These are phyloP conservation scores for Eupsilia transversa DNA, from an alignment of 2,888 invertebrate species.

Conservation along the genomic window DNA sequence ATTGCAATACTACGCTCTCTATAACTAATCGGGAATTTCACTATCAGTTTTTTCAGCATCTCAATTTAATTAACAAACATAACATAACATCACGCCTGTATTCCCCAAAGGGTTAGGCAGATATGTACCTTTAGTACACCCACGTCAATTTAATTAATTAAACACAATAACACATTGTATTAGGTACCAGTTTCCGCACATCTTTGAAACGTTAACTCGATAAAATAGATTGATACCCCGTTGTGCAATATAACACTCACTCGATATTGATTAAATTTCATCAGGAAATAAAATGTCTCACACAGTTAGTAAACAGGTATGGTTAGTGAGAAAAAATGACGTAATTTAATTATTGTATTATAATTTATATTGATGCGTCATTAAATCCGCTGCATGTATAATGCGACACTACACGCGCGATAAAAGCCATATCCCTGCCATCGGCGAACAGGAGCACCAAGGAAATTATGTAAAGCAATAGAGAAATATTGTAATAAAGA, in stretches of 20 bases:
- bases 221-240: constrained; percentile 26
- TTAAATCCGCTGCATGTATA: constrained; percentile 70
- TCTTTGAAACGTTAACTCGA: constrained; percentile 18
- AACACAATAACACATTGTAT: background rate
- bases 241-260: constrained; percentile 41
- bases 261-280: constrained; percentile 59
- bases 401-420: constrained; percentile 64
- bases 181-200: background rate
- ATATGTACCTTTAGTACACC: too few relatives aligned
- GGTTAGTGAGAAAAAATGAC: constrained; percentile 56
- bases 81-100: too few relatives aligned
- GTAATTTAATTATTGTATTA: constrained; percentile 81
- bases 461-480: constrained; percentile 9
- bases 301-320: constrained; percentile 37
- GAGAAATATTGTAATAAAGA: constrained; percentile 16
- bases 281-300: constrained; percentile 31
- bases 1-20: constrained; percentile 47
- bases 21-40: background rate
- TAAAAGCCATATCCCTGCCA: background rate
- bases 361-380: constrained; percentile 75
- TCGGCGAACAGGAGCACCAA: background rate
- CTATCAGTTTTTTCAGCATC: background rate
- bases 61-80: constrained; percentile 14
- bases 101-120: too few relatives aligned
- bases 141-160: constrained; percentile 10